Percentiles rank a stretch among this genome's conserved stretches.
phyloP scores from a whole-genome alignment of 2,888 invertebrate species.

The Nephrotoma appendiculata region DNA sequence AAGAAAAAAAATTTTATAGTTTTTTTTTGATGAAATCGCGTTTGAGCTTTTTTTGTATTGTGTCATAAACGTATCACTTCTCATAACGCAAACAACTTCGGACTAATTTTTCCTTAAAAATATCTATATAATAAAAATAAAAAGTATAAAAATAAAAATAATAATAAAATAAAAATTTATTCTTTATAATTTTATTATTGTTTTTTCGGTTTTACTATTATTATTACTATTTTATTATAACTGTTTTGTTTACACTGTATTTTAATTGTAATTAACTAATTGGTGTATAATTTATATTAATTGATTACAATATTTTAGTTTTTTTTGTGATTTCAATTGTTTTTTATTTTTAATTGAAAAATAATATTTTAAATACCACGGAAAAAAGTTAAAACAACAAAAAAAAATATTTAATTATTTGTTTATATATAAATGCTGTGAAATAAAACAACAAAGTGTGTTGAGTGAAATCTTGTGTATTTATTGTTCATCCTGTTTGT shows the following conservation, averaged over 20 bases:
- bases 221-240: slow-evolving; percentile 1
- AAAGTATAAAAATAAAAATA: slow-evolving; percentile 1
- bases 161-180: slow-evolving; percentile 11
- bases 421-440: background rate
- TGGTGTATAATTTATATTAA: background rate
- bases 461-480: slow-evolving; percentile 1
- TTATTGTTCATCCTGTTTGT: background rate
- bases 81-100: slow-evolving; percentile 34
- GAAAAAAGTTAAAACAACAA: background rate
- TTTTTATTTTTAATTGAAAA: background rate
- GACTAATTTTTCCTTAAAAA: slow-evolving; percentile 20
- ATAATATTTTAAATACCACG: background rate
- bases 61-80: slow-evolving; percentile 34
- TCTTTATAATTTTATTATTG: slow-evolving; percentile 8
- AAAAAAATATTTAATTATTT: background rate
- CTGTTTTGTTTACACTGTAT: background rate
- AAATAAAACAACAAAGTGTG: slow-evolving; percentile 1
- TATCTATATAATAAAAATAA: background rate
- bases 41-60: slow-evolving; percentile 30
- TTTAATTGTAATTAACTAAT: background rate
- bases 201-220: slow-evolving; percentile 2
- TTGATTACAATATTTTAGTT: background rate
- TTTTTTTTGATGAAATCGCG: slow-evolving; percentile 16
- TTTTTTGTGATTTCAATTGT: background rate
- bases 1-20: slow-evolving; percentile 1